Evolutionary conservation across 2,113 vertebrate genomes (phyloP), one percentile per base, ranked within the genome.

Genomic region (Ophthalmolycus amberensis): DNA sequence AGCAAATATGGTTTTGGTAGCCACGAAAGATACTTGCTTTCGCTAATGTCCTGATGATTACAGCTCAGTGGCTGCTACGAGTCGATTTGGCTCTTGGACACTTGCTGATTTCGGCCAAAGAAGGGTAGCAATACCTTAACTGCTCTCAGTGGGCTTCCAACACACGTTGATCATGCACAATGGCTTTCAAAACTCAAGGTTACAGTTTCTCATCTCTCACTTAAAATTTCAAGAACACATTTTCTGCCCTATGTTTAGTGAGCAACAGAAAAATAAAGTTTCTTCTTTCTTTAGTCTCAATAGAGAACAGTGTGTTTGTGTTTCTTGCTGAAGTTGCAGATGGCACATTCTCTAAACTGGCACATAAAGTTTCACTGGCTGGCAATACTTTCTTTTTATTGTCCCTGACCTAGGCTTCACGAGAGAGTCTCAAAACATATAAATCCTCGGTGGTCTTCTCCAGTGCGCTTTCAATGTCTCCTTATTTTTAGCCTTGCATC

Each of bases 381-480:
- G 65, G 22, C 60, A 63, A 63, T 62, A 54, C 18, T 75, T 63
- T 80, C 1, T 27, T 77, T 80, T 82, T 80, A 83, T 72, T 66
- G 66, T 78, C 66, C 50, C 56, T 54, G 62, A 81, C 75, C n/a
- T 25, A 38, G 58, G 46, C 37, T 70, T 88, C 76, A 84, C 72
- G 64, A 72, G 54, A 82, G 40, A 48, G 48, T 68, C 75, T 86
- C 75, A 72, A 68, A 69, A 77, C 77, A 80, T 65, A 77, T 83
- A 83, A 87, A 80, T 67, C 22, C 27, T 74, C 37, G 32, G 56
- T 40, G 67, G 75, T 62, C 20, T 50, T 76, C 44, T 38, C 32
- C 60, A 48, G 10, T 68, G 25, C 4, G 2, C 32, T 64, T 34
- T 75, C 62, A 67, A 0, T 63, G 46, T 73, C 52, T 66, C 52